Percentiles rank a stretch among this genome's conserved stretches.
These are phyloP conservation scores for Berghia stephanieae DNA, from an alignment of 1,140 invertebrate genomes.

Conservation along the genomic window DNA sequence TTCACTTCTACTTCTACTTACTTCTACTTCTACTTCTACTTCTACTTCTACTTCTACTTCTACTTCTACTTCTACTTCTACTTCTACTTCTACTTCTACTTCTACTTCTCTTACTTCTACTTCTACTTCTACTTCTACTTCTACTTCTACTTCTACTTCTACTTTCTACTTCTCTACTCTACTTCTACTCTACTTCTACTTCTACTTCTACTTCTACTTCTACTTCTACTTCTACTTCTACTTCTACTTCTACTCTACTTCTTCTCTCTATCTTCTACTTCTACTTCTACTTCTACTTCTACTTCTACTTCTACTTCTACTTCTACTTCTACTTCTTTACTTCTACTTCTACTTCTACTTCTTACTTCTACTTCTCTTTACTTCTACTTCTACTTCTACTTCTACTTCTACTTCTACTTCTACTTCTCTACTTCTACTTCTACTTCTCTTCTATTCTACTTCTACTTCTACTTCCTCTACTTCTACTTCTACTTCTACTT, in stretches of 20 bases:
- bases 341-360: neutral
- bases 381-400: neutral
- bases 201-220: conserved; percentile 18
- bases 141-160: conserved; percentile 24
- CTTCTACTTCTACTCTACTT: conserved; percentile 19
- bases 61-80: conserved; percentile 31
- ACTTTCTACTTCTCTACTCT: conserved; percentile 25
- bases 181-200: conserved; percentile 27
- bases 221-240: conserved; percentile 22
- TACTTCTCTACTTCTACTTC: too few relatives aligned
- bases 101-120: conserved; percentile 19
- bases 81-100: conserved; percentile 27
- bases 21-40: conserved; percentile 32
- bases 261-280: neutral
- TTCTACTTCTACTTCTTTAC: conserved; percentile 8
- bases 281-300: conserved; percentile 19
- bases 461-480: too few relatives aligned
- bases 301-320: conserved; percentile 17
- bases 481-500: conserved; percentile 1
- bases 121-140: conserved; percentile 20
- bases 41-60: conserved; percentile 30
- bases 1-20: conserved; percentile 20
- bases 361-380: too few relatives aligned
- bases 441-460: too few relatives aligned
- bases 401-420: neutral